Conservation (phyloP, 2,113 vertebrate genomes). For the Phrynosoma blainvillii region DNA sequence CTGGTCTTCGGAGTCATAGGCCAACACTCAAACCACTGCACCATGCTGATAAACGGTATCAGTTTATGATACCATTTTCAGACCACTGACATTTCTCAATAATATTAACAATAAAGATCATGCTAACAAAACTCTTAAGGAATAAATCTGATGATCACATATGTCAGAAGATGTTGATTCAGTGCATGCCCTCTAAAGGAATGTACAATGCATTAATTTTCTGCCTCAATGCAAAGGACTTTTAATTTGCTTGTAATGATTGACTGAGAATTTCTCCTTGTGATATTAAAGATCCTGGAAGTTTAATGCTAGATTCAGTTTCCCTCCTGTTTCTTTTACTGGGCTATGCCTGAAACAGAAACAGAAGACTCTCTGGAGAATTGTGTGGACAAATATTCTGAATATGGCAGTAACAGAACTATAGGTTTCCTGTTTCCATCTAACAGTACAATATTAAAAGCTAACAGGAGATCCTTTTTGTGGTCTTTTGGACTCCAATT, state of each 20-base stretch:
- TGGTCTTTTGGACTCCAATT: too few relatives aligned
- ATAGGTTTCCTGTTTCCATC: slow-evolving; percentile 13
- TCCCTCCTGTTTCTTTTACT: slow-evolving; percentile 32
- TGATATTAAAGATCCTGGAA: slow-evolving; percentile 13
- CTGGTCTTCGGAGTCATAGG: neutral
- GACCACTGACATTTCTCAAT: too few relatives aligned
- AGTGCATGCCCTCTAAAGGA: slow-evolving; percentile 29
- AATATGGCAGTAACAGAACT: slow-evolving; percentile 26
- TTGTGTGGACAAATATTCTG: slow-evolving; percentile 28
- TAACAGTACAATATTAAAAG: neutral
- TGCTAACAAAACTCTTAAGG: neutral
- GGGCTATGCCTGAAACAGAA: slow-evolving; percentile 30
- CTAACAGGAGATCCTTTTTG: neutral
- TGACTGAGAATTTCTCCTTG: slow-evolving; percentile 18
- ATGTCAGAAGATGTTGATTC: slow-evolving; percentile 11
- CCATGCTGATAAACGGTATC: too few relatives aligned
- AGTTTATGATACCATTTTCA: too few relatives aligned
- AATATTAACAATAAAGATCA: neutral
- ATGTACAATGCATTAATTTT: slow-evolving; percentile 9
- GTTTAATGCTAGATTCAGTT: slow-evolving; percentile 27
- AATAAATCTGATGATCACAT: neutral
- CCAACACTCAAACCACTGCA: neutral
- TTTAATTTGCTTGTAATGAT: slow-evolving; percentile 38
- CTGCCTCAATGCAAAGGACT: slow-evolving; percentile 17
- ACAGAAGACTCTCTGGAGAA: slow-evolving; percentile 35